These are phyloP conservation scores for Spialia ferax DNA, from an alignment of 2,888 invertebrate genomes.

Conservation along the genomic window DNA sequence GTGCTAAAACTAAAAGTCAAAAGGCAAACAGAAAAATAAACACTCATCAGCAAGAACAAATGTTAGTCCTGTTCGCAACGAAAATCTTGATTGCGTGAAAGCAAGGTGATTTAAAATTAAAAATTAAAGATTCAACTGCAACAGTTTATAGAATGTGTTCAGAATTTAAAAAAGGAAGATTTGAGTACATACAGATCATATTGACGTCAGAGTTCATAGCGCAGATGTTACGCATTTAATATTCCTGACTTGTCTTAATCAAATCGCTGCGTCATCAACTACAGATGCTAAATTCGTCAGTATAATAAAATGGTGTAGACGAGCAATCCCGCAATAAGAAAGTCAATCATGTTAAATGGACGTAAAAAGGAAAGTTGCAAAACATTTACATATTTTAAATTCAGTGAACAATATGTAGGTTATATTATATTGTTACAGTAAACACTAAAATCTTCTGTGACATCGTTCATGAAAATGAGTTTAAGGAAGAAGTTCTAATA, in stretches of 20 bases:
- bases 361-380: too few species aligned
- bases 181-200: conserved; percentile 1
- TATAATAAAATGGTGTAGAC: not conserved
- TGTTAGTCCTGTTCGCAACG: not conserved
- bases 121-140: not conserved
- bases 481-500: too few species aligned
- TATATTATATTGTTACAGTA: too few species aligned
- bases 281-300: conserved; percentile 18
- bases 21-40: too few species aligned
- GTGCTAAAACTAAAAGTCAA: too few species aligned
- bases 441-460: too few species aligned
- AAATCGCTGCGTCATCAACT: conserved; percentile 4
- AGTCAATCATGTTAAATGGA: not conserved
- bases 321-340: not conserved
- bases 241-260: conserved; percentile 37
- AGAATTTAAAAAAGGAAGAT: not conserved
- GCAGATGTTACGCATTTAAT: conserved; percentile 42
- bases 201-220: conserved; percentile 27
- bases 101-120: not conserved
- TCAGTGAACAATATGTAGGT: too few species aligned
- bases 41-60: too few species aligned
- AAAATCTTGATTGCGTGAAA: not conserved
- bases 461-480: too few species aligned
- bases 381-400: too few species aligned
- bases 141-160: not conserved